Conservation (phyloP, 92 coral and sea anemone species). For the Zoanthus solanderi region DNA sequence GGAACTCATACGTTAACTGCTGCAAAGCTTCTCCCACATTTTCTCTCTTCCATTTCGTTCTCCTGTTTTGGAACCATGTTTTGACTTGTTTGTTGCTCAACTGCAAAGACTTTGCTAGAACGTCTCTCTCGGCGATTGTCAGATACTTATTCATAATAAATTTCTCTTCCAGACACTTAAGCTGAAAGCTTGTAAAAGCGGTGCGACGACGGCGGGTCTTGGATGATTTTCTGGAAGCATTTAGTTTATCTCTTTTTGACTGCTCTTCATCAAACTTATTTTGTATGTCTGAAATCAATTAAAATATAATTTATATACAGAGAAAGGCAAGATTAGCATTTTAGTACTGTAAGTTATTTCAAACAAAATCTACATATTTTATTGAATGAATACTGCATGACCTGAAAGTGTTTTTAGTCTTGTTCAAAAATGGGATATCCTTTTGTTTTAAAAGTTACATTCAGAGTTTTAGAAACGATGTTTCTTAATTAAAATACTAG, state of each 20-base stretch:
- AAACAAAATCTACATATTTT: background rate
- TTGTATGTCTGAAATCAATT: slow-evolving; percentile 9
- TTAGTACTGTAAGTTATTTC: background rate
- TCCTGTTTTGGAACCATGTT: slow-evolving; percentile 98
- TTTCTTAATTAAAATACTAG: too few species aligned
- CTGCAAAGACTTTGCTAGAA: slow-evolving; percentile 94
- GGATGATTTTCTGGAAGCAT: slow-evolving; percentile 56
- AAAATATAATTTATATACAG: background rate
- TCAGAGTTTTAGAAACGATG: too few species aligned
- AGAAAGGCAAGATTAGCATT: background rate
- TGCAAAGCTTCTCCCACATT: slow-evolving; percentile 93
- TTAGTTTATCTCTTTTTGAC: slow-evolving; percentile 25
- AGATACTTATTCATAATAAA: slow-evolving; percentile 97
- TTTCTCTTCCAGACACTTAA: slow-evolving; percentile 95
- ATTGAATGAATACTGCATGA: too few species aligned
- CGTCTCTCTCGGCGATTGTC: slow-evolving; percentile 97
- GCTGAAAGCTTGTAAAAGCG: slow-evolving; percentile 96
- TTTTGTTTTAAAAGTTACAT: too few species aligned
- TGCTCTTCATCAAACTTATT: slow-evolving; percentile 26
- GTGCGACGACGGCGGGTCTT: slow-evolving; percentile 90
- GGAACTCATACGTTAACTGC: slow-evolving; percentile 91
- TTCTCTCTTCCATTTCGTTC: slow-evolving; percentile 99
- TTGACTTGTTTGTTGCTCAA: slow-evolving; percentile 96
- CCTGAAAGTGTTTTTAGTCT: too few species aligned
- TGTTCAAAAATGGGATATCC: too few species aligned